Conservation (phyloP, 2,113 vertebrate species). For the Elaphurus davidianus region DNA sequence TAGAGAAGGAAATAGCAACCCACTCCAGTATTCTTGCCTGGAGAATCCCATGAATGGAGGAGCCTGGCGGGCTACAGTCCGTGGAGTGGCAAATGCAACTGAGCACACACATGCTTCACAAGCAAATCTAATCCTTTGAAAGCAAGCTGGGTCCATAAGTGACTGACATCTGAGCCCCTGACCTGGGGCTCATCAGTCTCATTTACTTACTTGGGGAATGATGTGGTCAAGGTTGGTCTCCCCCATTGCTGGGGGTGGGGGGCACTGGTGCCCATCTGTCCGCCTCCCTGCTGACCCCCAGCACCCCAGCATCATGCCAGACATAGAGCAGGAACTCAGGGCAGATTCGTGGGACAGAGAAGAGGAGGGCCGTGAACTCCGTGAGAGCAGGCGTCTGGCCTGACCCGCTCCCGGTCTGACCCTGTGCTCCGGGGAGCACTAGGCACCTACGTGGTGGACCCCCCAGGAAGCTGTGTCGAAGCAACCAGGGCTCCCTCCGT, state of each 20-base stretch:
- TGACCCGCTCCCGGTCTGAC: background rate
- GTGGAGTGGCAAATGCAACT: background rate
- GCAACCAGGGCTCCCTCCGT: background rate
- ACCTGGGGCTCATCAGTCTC: background rate
- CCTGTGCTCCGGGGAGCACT: accelerated
- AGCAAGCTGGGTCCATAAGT: background rate
- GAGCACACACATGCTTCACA: background rate
- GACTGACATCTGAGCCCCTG: background rate
- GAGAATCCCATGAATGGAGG: background rate
- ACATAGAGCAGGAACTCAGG: background rate
- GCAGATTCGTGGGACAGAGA: background rate
- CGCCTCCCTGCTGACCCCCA: background rate
- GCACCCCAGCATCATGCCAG: background rate
- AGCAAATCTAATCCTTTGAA: no score
- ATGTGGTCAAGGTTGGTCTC: background rate
- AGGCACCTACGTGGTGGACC: accelerated
- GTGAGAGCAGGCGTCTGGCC: accelerated
- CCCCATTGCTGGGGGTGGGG: no score
- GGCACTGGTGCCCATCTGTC: background rate
- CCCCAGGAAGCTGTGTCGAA: no score
- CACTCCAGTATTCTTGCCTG: background rate
- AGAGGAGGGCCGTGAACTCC: background rate
- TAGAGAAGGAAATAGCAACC: background rate
- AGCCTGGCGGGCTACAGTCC: background rate
- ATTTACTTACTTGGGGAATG: background rate